phyloP scores from a whole-genome alignment of 1,140 invertebrate species.

The Anastrepha ludens region DNA sequence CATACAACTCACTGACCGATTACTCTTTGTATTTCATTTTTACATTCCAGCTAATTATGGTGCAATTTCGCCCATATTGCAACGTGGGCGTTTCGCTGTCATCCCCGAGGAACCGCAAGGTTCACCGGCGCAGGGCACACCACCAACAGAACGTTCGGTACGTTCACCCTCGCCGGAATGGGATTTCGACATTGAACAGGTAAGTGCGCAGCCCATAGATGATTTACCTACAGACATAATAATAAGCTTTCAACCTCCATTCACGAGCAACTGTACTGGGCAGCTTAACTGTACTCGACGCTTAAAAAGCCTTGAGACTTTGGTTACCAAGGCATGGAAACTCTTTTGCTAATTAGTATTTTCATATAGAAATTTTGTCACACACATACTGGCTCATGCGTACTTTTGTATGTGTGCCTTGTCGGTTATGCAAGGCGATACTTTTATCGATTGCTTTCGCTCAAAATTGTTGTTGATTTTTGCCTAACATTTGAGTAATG shows the following conservation, averaged over 20 bases:
- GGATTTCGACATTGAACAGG: conserved; percentile 74
- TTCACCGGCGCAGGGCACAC: conserved; percentile 68
- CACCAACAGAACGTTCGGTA: conserved; percentile 59
- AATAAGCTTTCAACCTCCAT: no score
- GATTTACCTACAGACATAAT: background rate
- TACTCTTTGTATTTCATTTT: background rate
- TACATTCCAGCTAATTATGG: conserved; percentile 70
- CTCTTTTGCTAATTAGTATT: no score
- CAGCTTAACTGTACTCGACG: background rate
- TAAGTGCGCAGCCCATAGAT: conserved; percentile 60
- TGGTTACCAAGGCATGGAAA: no score
- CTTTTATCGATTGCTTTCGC: no score
- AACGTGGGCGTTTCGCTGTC: conserved; percentile 73
- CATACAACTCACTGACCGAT: background rate
- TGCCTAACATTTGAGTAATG: no score
- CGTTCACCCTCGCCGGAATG: conserved; percentile 72
- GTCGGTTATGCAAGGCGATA: no score
- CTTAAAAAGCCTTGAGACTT: background rate
- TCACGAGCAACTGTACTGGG: background rate
- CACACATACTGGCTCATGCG: no score
- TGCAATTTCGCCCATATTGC: conserved; percentile 72
- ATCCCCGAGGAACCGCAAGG: conserved; percentile 73
- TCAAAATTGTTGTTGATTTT: no score
- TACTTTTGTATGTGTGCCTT: no score
- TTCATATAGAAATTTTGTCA: no score